Evolutionary conservation across 2,797 vertebrate species (phyloP), one percentile per base, ranked within the genome.

Genomic region (Hephaestus fuliginosus): DNA sequence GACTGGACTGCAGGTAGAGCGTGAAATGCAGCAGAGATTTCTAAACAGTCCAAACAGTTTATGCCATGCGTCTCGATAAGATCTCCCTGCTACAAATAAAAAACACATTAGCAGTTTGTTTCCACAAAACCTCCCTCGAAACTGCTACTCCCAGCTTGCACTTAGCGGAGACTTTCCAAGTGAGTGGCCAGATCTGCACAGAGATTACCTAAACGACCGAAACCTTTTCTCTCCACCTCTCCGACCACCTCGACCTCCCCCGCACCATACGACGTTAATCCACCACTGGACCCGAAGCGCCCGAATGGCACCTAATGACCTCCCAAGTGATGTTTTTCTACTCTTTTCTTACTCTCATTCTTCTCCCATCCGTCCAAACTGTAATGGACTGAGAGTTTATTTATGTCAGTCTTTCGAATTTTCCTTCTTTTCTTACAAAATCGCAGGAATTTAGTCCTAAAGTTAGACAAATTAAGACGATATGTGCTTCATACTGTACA

Each of bases 71-170:
- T 67, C 65, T 48, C 64, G 92, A 94, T 95, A 94, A 88, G 56
- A 94, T 94, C 92, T 90, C 71, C 28, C 69, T 69, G 86, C 89
- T 89, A 87, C 92, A 94, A 94, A 94, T 88, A 94, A 91, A 94
- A 94, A 94, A 88, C 88, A 92, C 92, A 93, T 93, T 93, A 93
- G 91, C 85, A 92, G 92, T 90, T 92, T 91, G 92, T 90, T 93
- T 93, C 91, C 88, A 91, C 81, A 87, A 87, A 33, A 83, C 89
- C 82, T 87, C 72, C 85, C 71, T 70, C 28, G 6, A 76, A 87
- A 82, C 75, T 74, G 80, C 72, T 67, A 65, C 87, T 91, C 90
- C 88, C 88, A 57, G 77, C 78, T 78, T 81, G 84, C 91, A 94
- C 90, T 92, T 89, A 90, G 88, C 78, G 8, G 49, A 15, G 68